Conservation (phyloP, 2,888 invertebrate genomes). For the Nineta flava region DNA sequence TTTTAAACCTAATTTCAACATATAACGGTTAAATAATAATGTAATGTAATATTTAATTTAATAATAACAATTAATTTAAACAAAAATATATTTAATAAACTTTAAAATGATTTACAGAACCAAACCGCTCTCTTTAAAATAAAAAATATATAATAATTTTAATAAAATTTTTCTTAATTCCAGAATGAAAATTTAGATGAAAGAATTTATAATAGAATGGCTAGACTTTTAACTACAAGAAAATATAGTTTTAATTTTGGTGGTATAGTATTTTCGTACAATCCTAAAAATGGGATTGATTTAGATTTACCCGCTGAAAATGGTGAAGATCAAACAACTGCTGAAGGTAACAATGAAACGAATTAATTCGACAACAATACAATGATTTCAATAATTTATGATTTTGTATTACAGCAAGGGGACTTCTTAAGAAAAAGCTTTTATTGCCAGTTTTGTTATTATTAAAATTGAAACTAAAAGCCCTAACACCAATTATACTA, state of each 20-base stretch:
- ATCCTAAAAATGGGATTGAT: conserved; percentile 48
- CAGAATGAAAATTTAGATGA: conserved; percentile 50
- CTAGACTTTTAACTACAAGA: conserved; percentile 35
- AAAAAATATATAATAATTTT: no score
- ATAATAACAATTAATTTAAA: no score
- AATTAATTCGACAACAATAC: background rate
- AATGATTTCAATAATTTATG: background rate
- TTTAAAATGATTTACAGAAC: no score
- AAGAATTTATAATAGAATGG: conserved; percentile 55
- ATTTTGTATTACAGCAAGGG: conserved; percentile 42
- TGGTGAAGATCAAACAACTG: conserved; percentile 17
- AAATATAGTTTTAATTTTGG: conserved; percentile 20
- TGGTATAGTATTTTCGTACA: conserved; percentile 47
- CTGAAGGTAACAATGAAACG: conserved; percentile 5
- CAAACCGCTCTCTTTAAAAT: background rate
- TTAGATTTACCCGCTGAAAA: conserved; percentile 37
- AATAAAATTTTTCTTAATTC: no score
- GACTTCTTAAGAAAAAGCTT: conserved; percentile 65
- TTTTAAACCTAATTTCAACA: background rate
- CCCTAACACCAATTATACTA: conserved; percentile 67
- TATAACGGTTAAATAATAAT: background rate
- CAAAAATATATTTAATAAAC: no score
- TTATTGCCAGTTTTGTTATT: conserved; percentile 62
- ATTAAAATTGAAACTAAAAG: conserved; percentile 70
- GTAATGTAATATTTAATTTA: background rate